A percentile compares a stretch with the other conserved stretches of the same genome.
phyloP scores from a whole-genome alignment of 2,113 vertebrate genomes.

The Oenanthe melanoleuca region DNA sequence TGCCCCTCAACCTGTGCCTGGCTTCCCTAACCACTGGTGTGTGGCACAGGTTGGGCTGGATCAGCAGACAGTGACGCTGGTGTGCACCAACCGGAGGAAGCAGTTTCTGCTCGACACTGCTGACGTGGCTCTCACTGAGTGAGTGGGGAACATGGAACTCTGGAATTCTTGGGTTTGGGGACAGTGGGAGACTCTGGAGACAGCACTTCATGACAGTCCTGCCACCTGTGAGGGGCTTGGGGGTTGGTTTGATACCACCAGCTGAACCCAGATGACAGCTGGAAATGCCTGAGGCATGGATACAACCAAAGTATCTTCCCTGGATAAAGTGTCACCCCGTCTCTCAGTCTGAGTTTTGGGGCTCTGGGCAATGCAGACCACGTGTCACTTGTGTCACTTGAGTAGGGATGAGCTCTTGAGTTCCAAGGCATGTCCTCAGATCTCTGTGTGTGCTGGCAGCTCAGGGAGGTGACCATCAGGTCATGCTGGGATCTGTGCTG shows the following conservation, averaged over 20 bases:
- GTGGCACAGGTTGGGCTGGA: conserved; percentile 90
- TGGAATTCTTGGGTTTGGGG: background rate
- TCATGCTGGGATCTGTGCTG: background rate
- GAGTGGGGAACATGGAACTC: conserved; percentile 32
- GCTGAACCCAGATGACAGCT: background rate
- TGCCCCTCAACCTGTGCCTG: background rate
- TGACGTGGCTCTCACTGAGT: conserved; percentile 87
- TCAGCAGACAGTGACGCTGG: conserved; percentile 90
- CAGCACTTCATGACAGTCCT: background rate
- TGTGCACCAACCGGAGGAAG: conserved; percentile 92
- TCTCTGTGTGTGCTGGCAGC: background rate
- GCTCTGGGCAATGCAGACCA: background rate
- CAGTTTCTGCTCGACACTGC: conserved; percentile 94
- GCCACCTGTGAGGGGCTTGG: background rate
- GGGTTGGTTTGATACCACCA: background rate
- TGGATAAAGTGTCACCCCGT: background rate
- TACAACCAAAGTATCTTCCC: background rate
- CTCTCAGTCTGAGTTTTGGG: background rate
- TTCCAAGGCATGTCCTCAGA: background rate
- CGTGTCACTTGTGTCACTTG: background rate
- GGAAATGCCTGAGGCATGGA: background rate
- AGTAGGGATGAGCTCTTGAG: background rate
- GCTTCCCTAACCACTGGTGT: background rate
- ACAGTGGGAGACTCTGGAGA: background rate
- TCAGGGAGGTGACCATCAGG: background rate